phyloP scores from a whole-genome alignment of 2,113 vertebrate species.

The Vicugna pacos region DNA sequence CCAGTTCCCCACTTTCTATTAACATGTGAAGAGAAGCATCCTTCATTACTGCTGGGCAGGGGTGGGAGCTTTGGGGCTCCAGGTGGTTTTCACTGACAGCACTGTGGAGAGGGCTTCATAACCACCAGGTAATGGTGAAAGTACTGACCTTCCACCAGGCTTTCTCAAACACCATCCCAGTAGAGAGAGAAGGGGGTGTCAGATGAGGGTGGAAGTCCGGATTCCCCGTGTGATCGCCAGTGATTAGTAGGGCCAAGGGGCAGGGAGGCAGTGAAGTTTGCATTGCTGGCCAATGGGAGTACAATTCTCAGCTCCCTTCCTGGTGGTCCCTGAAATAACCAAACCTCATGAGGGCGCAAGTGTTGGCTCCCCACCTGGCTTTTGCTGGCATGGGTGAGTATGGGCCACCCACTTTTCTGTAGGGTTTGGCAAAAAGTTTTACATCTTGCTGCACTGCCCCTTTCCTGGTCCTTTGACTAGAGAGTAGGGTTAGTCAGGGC shows the following conservation, averaged over 20 bases:
- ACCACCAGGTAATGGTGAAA: not conserved
- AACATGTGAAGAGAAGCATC: not conserved
- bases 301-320: not conserved
- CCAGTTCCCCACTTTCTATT: not conserved
- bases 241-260: not conserved
- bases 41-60: not conserved
- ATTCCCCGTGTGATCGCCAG: not conserved
- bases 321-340: not conserved
- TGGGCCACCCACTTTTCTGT: not conserved
- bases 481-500: not conserved
- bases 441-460: not conserved
- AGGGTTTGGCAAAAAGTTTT: not conserved
- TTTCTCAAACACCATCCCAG: not conserved
- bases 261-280: not conserved
- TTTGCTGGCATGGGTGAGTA: not conserved
- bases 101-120: not conserved
- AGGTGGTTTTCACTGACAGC: not conserved
- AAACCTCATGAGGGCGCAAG: not conserved
- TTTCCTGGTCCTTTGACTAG: not conserved
- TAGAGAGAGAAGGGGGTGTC: rapidly evolving
- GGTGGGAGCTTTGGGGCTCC: rapidly evolving
- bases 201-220: not conserved
- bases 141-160: not conserved
- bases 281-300: not conserved
- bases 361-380: not conserved